These are phyloP conservation scores for Nipponia nippon DNA, from an alignment of 2,113 vertebrate species.

Conservation along the genomic window DNA sequence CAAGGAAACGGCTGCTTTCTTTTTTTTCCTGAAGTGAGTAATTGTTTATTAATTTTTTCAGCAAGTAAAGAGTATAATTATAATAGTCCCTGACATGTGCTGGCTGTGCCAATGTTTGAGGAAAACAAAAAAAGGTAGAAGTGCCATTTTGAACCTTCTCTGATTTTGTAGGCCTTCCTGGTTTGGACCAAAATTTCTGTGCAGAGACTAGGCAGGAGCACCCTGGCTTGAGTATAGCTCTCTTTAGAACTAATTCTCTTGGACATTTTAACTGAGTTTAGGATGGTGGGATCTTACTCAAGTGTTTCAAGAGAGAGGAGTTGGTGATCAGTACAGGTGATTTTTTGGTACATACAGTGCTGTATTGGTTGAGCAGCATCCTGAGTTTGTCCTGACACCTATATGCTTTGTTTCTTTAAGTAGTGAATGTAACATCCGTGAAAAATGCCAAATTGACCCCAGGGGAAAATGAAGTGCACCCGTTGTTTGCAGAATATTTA, in stretches of 20 bases:
- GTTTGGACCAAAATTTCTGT: background rate
- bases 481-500: constrained; percentile 34
- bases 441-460: constrained; percentile 14
- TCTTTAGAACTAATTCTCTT: background rate
- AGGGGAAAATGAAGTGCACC: constrained; percentile 4
- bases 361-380: background rate
- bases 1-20: constrained; percentile 24
- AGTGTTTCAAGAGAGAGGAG: background rate
- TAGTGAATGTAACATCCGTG: background rate
- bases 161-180: background rate
- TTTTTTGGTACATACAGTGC: background rate
- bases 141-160: background rate
- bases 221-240: background rate
- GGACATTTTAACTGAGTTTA: background rate
- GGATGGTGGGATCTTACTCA: background rate
- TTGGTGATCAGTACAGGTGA: background rate
- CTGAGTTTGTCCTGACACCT: constrained; percentile 1
- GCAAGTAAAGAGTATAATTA: constrained; percentile 59
- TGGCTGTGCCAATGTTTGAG: constrained; percentile 53
- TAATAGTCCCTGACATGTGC: constrained; percentile 60
- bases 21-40: constrained; percentile 35
- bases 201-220: background rate
- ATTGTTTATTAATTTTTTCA: constrained; percentile 71
- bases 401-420: constrained; percentile 30
- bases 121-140: constrained; percentile 4